phyloP scores from a whole-genome alignment of 2,888 invertebrate genomes.

The Diaperis boleti region DNA sequence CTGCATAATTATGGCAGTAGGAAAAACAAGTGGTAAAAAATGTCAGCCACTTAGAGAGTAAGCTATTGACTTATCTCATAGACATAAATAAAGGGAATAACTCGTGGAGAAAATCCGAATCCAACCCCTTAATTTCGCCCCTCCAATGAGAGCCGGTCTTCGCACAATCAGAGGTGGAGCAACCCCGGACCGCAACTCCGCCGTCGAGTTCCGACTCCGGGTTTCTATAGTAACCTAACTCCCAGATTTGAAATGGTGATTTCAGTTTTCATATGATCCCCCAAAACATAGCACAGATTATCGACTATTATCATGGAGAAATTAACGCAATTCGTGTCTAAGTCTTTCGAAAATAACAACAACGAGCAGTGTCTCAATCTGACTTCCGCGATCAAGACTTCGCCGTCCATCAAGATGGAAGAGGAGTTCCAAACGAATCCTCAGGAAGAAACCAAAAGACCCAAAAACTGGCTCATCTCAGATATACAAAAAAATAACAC shows the following conservation, averaged over 20 bases:
- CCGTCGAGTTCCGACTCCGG: constrained; percentile 55
- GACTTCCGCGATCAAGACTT: constrained; percentile 45
- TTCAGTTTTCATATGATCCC: constrained; percentile 61
- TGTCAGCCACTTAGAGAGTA: constrained; percentile 64
- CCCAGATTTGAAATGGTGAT: constrained; percentile 63
- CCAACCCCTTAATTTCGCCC: constrained; percentile 59
- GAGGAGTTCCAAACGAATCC: constrained; percentile 49
- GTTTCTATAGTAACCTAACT: constrained; percentile 63
- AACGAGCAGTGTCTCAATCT: constrained; percentile 59
- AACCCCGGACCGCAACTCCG: constrained; percentile 57
- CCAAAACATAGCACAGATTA: constrained; percentile 60
- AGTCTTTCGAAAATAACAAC: constrained; percentile 79
- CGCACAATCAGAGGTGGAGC: constrained; percentile 57
- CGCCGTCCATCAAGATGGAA: constrained; percentile 58
- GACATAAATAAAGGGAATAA: constrained; percentile 57
- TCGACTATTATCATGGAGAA: constrained; percentile 78
- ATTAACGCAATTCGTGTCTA: constrained; percentile 91
- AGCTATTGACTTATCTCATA: constrained; percentile 63
- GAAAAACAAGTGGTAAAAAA: constrained; percentile 65
- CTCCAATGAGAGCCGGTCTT: constrained; percentile 48
- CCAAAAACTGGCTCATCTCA: constrained; percentile 65
- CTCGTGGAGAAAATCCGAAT: constrained; percentile 51
- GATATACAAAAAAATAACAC: constrained; percentile 56
- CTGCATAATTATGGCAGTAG: constrained; percentile 63
- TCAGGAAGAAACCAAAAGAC: constrained; percentile 56